phyloP scores from a whole-genome alignment of 2,888 invertebrate genomes.

The Iselma pallidipennis region DNA sequence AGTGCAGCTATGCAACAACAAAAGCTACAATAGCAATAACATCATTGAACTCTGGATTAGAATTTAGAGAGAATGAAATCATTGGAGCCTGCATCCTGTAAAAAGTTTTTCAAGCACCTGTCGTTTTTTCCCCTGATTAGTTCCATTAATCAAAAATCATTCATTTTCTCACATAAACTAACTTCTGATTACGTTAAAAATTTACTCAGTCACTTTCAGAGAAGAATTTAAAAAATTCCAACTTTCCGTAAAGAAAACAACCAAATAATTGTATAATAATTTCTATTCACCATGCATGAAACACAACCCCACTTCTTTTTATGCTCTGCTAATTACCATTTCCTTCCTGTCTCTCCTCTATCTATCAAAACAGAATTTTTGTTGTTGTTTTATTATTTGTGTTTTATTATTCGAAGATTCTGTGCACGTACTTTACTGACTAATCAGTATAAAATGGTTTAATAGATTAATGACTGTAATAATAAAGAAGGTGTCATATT shows the following conservation, averaged over 20 bases:
- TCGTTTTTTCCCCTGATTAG: neutral
- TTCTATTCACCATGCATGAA: slow-evolving; percentile 21
- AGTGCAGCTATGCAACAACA: too few species aligned
- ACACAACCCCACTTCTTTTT: slow-evolving; percentile 41
- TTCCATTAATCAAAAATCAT: neutral
- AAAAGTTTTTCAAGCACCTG: neutral
- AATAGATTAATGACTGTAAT: slow-evolving; percentile 29
- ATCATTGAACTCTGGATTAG: too few species aligned
- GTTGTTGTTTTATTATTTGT: slow-evolving; percentile 30
- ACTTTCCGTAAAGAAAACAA: neutral
- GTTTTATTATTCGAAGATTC: slow-evolving; percentile 18
- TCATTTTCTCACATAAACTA: too few species aligned
- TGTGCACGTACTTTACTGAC: slow-evolving; percentile 26
- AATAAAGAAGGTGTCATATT: slow-evolving; percentile 21
- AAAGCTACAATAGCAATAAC: too few species aligned
- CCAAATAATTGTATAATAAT: neutral
- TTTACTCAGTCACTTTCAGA: neutral
- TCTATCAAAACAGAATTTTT: slow-evolving; percentile 31
- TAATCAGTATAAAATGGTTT: slow-evolving; percentile 30
- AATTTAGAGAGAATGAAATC: neutral
- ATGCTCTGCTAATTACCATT: slow-evolving; percentile 55
- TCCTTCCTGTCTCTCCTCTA: slow-evolving; percentile 52
- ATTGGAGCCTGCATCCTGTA: neutral
- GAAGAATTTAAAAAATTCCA: neutral
- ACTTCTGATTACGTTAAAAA: neutral